phyloP scores from a whole-genome alignment of 1,140 invertebrate species.

The Brachionus asplanchnoidis region DNA sequence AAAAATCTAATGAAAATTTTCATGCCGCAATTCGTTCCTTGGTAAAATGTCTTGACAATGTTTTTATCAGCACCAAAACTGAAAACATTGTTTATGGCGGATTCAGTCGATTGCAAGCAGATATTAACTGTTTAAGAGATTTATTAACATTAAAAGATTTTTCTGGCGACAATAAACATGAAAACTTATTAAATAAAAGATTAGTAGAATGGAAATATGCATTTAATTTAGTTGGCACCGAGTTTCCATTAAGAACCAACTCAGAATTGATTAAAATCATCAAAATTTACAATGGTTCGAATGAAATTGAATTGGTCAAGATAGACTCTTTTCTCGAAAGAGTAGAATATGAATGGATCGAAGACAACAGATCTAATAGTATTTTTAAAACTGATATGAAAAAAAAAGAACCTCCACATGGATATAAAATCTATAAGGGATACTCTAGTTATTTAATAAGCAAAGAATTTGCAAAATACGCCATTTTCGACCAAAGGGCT shows the following conservation, averaged over 20 bases:
- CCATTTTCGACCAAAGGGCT: conserved; percentile 44
- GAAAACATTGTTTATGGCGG: conserved; percentile 46
- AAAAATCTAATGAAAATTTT: conserved; percentile 43
- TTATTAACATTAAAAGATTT: conserved; percentile 23
- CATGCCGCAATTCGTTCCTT: conserved; percentile 29
- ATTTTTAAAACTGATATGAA: neutral
- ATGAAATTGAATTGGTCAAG: conserved; percentile 28
- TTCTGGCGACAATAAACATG: neutral
- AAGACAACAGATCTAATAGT: neutral
- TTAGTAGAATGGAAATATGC: conserved; percentile 18
- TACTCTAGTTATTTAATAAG: conserved; percentile 50
- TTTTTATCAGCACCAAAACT: conserved; percentile 46
- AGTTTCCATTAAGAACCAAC: conserved; percentile 33
- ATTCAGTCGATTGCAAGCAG: conserved; percentile 46
- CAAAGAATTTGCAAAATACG: conserved; percentile 48
- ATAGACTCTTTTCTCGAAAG: neutral
- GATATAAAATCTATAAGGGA: conserved; percentile 47
- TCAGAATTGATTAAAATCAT: conserved; percentile 13
- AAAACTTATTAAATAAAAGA: neutral
- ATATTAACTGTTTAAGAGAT: conserved; percentile 49
- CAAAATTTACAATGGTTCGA: conserved; percentile 36
- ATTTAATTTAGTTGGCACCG: neutral
- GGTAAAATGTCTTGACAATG: conserved; percentile 47
- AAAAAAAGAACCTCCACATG: conserved; percentile 43
- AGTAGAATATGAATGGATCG: conserved; percentile 44